phyloP scores from a whole-genome alignment of 2,797 vertebrate species.

The Mormyrops boulengeri region DNA sequence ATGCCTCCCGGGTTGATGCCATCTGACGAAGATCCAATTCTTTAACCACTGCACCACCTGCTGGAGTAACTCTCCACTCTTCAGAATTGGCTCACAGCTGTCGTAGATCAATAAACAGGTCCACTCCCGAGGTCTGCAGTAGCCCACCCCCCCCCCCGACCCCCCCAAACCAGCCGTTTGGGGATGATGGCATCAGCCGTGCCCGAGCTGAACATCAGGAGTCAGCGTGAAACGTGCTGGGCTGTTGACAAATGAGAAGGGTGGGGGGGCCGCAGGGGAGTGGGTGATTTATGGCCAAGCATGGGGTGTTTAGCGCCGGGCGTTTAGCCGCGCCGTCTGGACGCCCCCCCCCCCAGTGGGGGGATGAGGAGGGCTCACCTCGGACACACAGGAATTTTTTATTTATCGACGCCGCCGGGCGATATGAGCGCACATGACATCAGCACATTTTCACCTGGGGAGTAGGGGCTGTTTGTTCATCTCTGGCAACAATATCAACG shows the following conservation, averaged over 20 bases:
- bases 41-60: background rate
- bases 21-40: background rate
- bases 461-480: background rate
- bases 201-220: slow-evolving; percentile 40
- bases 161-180: background rate
- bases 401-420: background rate
- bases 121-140: background rate
- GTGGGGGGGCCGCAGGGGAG: slow-evolving; percentile 45
- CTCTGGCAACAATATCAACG: background rate
- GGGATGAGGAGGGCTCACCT: slow-evolving; percentile 17
- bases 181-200: background rate
- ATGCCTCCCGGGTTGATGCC: background rate
- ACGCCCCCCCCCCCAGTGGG: background rate
- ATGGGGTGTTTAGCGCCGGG: slow-evolving; percentile 52
- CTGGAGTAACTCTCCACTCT: background rate
- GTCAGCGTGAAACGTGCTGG: slow-evolving; percentile 46
- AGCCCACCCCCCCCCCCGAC: background rate
- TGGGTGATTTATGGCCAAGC: slow-evolving; percentile 58
- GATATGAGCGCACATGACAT: background rate
- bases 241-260: slow-evolving; percentile 64
- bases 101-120: background rate
- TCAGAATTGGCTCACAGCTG: background rate
- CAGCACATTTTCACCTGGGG: background rate
- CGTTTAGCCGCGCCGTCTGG: slow-evolving; percentile 12
- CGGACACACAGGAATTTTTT: background rate